These are phyloP conservation scores for Xanthia togata DNA, from an alignment of 2,888 invertebrate genomes.

Conservation along the genomic window DNA sequence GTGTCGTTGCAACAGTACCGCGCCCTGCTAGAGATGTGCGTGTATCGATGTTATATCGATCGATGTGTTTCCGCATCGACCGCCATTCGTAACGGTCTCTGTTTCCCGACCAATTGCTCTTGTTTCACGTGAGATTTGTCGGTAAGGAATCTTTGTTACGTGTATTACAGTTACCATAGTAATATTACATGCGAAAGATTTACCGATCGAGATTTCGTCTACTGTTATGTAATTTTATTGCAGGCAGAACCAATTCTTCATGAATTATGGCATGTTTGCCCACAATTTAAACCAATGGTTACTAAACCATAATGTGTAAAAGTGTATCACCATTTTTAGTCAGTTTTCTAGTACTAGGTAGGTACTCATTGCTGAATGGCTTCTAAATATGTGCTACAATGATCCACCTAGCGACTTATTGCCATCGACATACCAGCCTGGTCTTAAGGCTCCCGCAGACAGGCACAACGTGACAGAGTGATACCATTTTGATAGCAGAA, in stretches of 20 bases:
- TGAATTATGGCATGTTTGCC: background rate
- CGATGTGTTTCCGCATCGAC: constrained; percentile 75
- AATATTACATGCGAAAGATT: constrained; percentile 33
- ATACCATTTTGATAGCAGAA: too few relatives aligned
- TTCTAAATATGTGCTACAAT: background rate
- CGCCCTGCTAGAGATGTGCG: constrained; percentile 84
- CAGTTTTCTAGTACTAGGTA: background rate
- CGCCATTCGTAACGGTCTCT: constrained; percentile 70
- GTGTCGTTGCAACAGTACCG: constrained; percentile 85
- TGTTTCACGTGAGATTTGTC: constrained; percentile 48
- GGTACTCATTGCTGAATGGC: background rate
- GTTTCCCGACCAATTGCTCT: constrained; percentile 67
- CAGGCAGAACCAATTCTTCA: background rate
- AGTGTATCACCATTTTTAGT: background rate
- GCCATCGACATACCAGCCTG: background rate
- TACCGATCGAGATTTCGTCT: constrained; percentile 21
- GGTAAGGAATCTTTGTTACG: constrained; percentile 42
- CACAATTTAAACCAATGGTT: background rate
- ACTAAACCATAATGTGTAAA: too few relatives aligned
- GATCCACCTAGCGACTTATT: background rate
- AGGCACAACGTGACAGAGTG: too few relatives aligned
- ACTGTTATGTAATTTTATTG: constrained; percentile 26
- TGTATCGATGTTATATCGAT: constrained; percentile 80
- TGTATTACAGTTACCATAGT: constrained; percentile 24
- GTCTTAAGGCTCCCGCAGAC: background rate